Evolutionary conservation across 2,797 vertebrate genomes (phyloP), one percentile per base, ranked within the genome.

Genomic region (Propithecus deckenii): DNA sequence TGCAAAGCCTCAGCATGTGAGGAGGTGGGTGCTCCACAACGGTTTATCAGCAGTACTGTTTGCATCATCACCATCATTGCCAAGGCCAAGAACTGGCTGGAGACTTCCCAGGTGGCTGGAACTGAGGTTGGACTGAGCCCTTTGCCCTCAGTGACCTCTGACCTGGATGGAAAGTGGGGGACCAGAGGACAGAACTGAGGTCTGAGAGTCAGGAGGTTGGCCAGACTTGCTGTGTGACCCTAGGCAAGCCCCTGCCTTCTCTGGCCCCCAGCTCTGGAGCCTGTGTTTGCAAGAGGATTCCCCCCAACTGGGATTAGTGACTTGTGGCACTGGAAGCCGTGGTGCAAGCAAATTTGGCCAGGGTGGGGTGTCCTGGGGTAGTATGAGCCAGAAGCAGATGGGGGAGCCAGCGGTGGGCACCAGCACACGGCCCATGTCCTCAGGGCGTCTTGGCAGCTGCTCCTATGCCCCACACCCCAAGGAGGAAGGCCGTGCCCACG

Each of bases 401-500:
- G 30, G 28, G n/a, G 30, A 46, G 63, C 61, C 48, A 74, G 75
- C 12, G n/a, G 52, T 35, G 48, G 85, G 78, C 71, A 88, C n/a
- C 79, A 94, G 67, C 69, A 74, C 76, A 76, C 65, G 67, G 67
- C 86, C 65, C 74, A 74, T 38, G 28, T 67, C 38, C 85, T 74
- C 28, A 35, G 84, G 55, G 52, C n/a, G 7, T 87, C 38, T 28
- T 75, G 86, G 89, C 71, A 75, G 69, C 59, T 96, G 93, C 92
- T 94, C 14, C 80, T 71, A 38, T 61, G n/a, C 2, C 50, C 74
- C 83, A n/a, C 65, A 30, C 11, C 8, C 35, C 38, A 0, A 91
- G 52, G n/a, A 96, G 48, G 74, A 50, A 80, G 63, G 55, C 75
- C 90, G 86, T 93, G 61, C 96, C 97, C 93, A 95, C 89, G 94